Evolutionary conservation across 2,797 vertebrate species (phyloP).

Genomic region (Eulemur coronatus): DNA sequence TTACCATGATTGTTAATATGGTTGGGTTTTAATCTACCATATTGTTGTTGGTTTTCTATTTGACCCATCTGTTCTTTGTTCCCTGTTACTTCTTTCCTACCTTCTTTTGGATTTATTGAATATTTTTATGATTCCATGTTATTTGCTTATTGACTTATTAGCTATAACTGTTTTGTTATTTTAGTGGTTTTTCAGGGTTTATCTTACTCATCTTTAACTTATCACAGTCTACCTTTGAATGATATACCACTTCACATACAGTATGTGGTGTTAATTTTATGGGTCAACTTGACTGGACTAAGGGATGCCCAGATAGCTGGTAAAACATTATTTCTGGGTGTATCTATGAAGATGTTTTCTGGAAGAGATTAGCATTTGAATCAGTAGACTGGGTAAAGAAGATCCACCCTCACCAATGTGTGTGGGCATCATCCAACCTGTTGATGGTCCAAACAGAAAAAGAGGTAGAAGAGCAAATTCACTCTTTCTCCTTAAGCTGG

Average conservation of each 20-base stretch:
- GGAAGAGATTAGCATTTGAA: not conserved
- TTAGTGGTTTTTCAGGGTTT: slow-evolving; percentile 2
- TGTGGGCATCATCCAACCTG: not conserved
- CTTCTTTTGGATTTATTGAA: not conserved
- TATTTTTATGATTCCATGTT: not conserved
- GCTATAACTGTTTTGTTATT: not conserved
- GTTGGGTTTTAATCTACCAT: not conserved
- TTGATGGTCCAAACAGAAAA: not conserved
- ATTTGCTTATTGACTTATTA: not conserved
- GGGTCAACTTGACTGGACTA: not conserved
- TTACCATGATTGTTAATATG: not conserved
- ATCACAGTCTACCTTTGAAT: not conserved
- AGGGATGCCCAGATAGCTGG: not conserved
- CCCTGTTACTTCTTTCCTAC: not conserved
- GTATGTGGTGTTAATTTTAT: not conserved
- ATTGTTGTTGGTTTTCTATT: not conserved
- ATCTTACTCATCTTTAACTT: slow-evolving; percentile 16
- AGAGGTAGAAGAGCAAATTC: not conserved
- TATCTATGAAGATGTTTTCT: not conserved
- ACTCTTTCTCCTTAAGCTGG: not conserved
- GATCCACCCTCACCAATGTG: not conserved
- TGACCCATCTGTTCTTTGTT: not conserved
- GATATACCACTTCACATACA: not conserved
- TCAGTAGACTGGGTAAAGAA: not conserved
- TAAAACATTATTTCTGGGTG: not conserved